These are phyloP conservation scores for Drosophila ezoana DNA, from an alignment of 2,888 invertebrate species.

Conservation along the genomic window DNA sequence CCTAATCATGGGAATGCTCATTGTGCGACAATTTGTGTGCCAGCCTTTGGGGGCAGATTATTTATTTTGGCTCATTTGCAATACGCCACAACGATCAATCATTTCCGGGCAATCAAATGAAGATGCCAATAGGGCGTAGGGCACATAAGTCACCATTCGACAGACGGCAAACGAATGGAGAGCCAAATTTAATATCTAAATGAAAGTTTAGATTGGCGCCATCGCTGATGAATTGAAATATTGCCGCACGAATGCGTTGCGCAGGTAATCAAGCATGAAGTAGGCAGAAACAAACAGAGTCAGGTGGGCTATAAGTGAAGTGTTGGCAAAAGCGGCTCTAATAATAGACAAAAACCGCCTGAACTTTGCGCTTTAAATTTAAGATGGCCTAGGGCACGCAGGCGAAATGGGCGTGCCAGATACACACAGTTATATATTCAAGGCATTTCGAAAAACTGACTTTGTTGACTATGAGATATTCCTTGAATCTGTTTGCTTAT, in stretches of 20 bases:
- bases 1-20: conserved; percentile 41
- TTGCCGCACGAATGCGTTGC: conserved; percentile 75
- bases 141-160: neutral
- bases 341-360: conserved; percentile 47
- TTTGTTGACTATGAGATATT: neutral
- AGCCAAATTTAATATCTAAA: conserved; percentile 65
- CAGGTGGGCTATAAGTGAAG: neutral
- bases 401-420: conserved; percentile 5
- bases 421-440: conserved; percentile 24
- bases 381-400: neutral
- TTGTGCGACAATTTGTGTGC: conserved; percentile 58
- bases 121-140: conserved; percentile 43
- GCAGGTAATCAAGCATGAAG: conserved; percentile 75
- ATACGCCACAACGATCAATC: conserved; percentile 60
- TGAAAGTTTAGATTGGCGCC: conserved; percentile 71
- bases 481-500: neutral
- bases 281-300: conserved; percentile 38
- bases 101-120: conserved; percentile 75
- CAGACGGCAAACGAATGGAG: conserved; percentile 1
- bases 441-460: conserved; percentile 1
- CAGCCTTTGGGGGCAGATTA: conserved; percentile 45
- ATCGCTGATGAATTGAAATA: conserved; percentile 75
- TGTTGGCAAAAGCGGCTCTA: conserved; percentile 8
- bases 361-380: conserved; percentile 58
- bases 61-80: conserved; percentile 59